Conservation (phyloP, 2,888 invertebrate species). For the Folsomia candida region DNA sequence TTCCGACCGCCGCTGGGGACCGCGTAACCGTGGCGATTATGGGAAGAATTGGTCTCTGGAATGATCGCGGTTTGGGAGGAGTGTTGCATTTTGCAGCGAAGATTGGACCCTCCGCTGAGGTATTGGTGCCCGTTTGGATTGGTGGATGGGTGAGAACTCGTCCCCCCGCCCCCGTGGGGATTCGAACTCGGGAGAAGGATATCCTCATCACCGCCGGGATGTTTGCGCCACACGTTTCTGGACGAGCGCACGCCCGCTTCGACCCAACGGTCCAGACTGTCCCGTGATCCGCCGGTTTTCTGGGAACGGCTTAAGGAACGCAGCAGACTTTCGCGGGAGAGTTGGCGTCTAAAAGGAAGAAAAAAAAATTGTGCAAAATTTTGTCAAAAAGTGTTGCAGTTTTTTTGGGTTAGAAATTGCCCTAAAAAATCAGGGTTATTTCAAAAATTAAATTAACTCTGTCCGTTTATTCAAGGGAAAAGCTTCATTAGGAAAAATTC, state of each 20-base stretch:
- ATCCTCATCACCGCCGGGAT: constrained; percentile 25
- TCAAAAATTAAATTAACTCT: too few relatives aligned
- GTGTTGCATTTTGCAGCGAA: constrained; percentile 7
- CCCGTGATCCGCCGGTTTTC: constrained; percentile 50
- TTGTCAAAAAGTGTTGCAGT: neutral
- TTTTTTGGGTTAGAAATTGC: too few relatives aligned
- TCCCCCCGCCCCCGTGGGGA: neutral
- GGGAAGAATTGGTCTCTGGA: neutral
- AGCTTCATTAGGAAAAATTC: neutral
- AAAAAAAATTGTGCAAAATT: constrained; percentile 4
- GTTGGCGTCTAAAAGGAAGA: constrained; percentile 38
- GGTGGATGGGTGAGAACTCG: neutral
- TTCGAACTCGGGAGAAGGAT: neutral
- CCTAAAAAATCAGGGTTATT: too few relatives aligned
- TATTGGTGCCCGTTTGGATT: constrained; percentile 19
- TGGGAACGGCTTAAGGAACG: constrained; percentile 48
- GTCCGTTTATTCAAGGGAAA: too few relatives aligned
- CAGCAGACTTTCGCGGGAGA: constrained; percentile 50
- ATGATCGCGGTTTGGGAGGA: constrained; percentile 14
- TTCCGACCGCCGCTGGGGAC: neutral
- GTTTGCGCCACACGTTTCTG: constrained; percentile 43
- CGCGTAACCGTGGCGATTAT: neutral
- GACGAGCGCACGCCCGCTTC: constrained; percentile 48
- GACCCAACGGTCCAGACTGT: constrained; percentile 51
- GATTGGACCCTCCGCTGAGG: constrained; percentile 2